A percentile compares a stretch with the other conserved stretches of the same genome.
Evolutionary conservation across 2,797 vertebrate species (phyloP).

Genomic region (Xyrichtys novacula): DNA sequence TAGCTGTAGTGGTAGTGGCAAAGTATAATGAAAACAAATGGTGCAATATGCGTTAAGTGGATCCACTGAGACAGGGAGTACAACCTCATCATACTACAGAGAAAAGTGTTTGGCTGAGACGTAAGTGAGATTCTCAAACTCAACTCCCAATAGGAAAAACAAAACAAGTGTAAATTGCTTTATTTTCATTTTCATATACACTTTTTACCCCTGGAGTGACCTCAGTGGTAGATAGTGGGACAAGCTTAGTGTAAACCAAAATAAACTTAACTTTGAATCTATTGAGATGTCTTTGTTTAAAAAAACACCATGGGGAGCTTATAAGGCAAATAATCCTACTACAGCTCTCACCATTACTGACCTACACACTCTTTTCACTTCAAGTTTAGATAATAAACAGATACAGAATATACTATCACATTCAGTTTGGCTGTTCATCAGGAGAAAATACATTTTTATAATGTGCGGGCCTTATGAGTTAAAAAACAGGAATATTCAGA

Average conservation of each 20-base stretch:
- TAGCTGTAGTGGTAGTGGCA: conserved; percentile 50
- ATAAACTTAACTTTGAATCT: conserved; percentile 3
- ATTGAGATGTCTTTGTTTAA: conserved; percentile 12
- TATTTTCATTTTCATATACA: conserved; percentile 25
- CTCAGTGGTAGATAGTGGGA: neutral
- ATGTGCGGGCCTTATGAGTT: neutral
- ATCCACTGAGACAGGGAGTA: conserved; percentile 49
- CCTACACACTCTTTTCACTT: conserved; percentile 20
- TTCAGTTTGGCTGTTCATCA: neutral
- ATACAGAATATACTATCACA: neutral
- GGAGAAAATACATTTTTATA: neutral
- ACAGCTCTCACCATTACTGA: conserved; percentile 4
- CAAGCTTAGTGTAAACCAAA: neutral
- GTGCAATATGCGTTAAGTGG: conserved; percentile 63
- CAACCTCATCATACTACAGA: conserved; percentile 29
- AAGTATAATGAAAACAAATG: conserved; percentile 66
- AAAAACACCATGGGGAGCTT: conserved; percentile 26
- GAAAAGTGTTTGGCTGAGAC: conserved; percentile 28
- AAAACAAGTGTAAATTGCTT: neutral
- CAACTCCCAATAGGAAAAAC: neutral
- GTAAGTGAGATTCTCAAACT: conserved; percentile 5
- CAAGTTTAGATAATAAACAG: conserved; percentile 1
- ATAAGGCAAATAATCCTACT: conserved; percentile 26
- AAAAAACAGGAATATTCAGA: too few species aligned
- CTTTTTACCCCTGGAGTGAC: neutral